Percentiles rank a stretch among this genome's conserved stretches.
Conservation (phyloP, 2,888 invertebrate species). For the Caenorhabditis macrosperma region DNA sequence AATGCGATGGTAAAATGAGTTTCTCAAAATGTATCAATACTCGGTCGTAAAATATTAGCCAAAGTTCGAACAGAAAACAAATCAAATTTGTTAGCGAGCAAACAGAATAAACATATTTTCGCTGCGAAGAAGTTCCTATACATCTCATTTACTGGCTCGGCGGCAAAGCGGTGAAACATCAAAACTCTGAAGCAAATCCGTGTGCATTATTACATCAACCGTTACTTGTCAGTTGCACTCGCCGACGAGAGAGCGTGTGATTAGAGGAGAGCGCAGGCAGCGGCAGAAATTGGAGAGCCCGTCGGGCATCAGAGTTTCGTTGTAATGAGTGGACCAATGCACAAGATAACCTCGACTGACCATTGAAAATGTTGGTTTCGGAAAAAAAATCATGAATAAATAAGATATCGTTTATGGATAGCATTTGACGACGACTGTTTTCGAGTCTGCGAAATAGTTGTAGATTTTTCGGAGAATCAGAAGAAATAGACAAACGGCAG, state of each 20-base stretch:
- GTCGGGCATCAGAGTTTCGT: background rate
- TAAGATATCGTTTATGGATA: constrained; percentile 29
- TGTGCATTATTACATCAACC: constrained; percentile 51
- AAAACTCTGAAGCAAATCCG: constrained; percentile 21
- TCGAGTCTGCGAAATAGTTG: constrained; percentile 39
- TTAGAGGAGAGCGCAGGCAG: background rate
- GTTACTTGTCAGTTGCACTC: constrained; percentile 50
- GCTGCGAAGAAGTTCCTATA: background rate
- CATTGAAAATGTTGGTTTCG: background rate
- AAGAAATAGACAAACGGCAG: constrained; percentile 30
- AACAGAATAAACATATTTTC: too few species aligned
- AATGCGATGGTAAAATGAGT: too few species aligned
- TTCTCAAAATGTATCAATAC: too few species aligned
- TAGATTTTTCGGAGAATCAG: constrained; percentile 25
- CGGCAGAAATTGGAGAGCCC: constrained; percentile 39
- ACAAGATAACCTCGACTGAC: background rate
- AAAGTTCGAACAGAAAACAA: too few species aligned
- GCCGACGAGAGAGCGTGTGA: constrained; percentile 10
- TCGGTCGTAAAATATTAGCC: too few species aligned
- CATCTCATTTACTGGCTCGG: background rate
- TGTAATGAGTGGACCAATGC: constrained; percentile 30
- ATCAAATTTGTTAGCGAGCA: too few species aligned
- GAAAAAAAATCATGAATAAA: background rate
- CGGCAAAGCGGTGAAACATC: constrained; percentile 4
- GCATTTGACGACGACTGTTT: constrained; percentile 36